Conservation (phyloP, 2,113 vertebrate species). For the Dolichotis patagonum region DNA sequence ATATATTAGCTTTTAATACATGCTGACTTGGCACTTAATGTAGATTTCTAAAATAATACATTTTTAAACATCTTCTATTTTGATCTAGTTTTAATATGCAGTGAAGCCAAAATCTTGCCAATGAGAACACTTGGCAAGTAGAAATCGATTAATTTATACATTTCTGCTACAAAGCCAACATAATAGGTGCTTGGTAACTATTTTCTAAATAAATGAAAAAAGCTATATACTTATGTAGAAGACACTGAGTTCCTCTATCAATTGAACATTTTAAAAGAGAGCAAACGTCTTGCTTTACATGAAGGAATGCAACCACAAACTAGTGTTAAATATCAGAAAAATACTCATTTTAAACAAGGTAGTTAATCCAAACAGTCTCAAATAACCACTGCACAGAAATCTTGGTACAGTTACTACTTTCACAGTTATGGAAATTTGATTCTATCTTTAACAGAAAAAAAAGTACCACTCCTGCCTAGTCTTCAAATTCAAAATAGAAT, state of each 20-base stretch:
- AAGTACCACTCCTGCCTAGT: not conserved
- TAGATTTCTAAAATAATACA: not conserved
- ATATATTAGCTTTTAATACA: not conserved
- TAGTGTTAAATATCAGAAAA: constrained; percentile 37
- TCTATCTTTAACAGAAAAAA: not conserved
- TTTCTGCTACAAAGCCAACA: constrained; percentile 21
- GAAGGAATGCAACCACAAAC: constrained; percentile 17
- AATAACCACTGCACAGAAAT: not conserved
- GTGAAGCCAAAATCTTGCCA: constrained; percentile 48
- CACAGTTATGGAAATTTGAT: not conserved
- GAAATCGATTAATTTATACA: constrained; percentile 58
- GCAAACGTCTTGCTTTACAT: constrained; percentile 30
- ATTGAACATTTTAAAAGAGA: constrained; percentile 38
- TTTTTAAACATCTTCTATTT: constrained; percentile 46
- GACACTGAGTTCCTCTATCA: constrained; percentile 23
- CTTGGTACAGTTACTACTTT: not conserved
- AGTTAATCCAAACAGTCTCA: not conserved
- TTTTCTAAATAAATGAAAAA: constrained; percentile 42
- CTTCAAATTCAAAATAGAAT: constrained; percentile 24
- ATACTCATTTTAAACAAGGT: not conserved
- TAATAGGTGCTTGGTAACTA: constrained; percentile 16
- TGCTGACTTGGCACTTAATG: not conserved
- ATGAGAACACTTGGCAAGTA: constrained; percentile 24
- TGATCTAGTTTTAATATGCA: constrained; percentile 53
- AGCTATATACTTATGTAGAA: not conserved